Percentiles rank a stretch among this genome's conserved stretches.
These are phyloP conservation scores for Haemorhous mexicanus DNA, from an alignment of 2,113 vertebrate species.

Conservation along the genomic window DNA sequence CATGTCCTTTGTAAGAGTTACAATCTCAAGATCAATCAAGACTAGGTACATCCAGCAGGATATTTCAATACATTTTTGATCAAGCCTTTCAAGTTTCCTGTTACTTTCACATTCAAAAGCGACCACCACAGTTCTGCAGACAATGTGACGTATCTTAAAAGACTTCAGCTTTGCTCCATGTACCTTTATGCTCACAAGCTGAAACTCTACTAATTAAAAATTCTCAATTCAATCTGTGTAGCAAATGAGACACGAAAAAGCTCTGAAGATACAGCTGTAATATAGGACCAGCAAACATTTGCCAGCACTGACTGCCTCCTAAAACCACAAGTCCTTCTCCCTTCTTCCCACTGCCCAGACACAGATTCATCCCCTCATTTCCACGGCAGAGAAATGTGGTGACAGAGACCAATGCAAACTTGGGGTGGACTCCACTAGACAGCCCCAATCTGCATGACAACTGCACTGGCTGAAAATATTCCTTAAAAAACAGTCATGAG, in stretches of 20 bases:
- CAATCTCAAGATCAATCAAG: neutral
- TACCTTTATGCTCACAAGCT: neutral
- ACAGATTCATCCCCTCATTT: neutral
- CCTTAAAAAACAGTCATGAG: neutral
- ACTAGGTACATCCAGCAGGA: neutral
- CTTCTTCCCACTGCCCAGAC: neutral
- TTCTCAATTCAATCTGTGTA: neutral
- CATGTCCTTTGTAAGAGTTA: neutral
- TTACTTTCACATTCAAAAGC: neutral
- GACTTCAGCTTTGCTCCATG: neutral
- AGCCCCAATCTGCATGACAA: neutral
- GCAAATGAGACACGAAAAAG: neutral
- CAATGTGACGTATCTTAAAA: neutral
- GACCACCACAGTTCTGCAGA: neutral
- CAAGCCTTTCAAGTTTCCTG: neutral
- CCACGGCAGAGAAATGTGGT: neutral
- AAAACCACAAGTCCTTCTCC: neutral
- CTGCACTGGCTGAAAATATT: neutral
- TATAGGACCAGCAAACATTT: neutral
- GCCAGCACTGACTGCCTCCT: neutral
- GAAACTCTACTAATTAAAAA: neutral
- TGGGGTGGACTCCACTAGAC: too few relatives aligned
- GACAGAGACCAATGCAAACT: neutral
- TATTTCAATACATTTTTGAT: neutral
- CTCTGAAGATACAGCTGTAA: neutral